These are phyloP conservation scores for Drosophila bifasciata DNA, from an alignment of 1,140 invertebrate species.

Conservation along the genomic window DNA sequence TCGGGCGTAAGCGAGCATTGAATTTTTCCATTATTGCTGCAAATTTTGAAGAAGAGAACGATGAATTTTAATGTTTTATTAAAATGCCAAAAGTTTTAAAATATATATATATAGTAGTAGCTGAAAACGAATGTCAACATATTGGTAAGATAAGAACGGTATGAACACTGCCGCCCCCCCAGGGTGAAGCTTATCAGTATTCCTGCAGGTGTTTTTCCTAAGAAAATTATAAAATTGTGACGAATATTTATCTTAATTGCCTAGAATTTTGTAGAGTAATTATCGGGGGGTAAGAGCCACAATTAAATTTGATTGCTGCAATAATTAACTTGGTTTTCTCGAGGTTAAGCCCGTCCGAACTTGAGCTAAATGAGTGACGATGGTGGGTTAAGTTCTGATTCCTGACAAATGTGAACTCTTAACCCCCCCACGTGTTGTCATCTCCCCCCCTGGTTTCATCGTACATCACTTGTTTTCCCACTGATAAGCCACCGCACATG, in stretches of 20 bases:
- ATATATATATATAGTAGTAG: constrained; percentile 10
- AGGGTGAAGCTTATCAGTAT: too few species aligned
- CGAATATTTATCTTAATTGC: constrained; percentile 2
- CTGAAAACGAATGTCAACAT: constrained; percentile 33
- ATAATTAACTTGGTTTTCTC: constrained; percentile 22
- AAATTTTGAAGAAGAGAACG: constrained; percentile 39
- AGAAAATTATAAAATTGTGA: background rate
- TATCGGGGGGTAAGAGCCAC: constrained; percentile 7
- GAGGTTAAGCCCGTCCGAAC: constrained; percentile 15
- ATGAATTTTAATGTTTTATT: constrained; percentile 6
- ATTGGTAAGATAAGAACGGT: constrained; percentile 13
- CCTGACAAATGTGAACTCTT: constrained; percentile 25
- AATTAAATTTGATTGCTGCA: constrained; percentile 24
- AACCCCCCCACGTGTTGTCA: constrained; percentile 32
- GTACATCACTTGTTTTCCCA: constrained; percentile 30
- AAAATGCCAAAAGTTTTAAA: constrained; percentile 6
- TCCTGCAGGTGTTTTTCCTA: background rate
- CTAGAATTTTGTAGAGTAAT: constrained; percentile 10
- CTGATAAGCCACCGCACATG: constrained; percentile 38
- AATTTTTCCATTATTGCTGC: constrained; percentile 47
- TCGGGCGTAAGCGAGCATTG: constrained; percentile 54
- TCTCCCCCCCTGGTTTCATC: constrained; percentile 22
- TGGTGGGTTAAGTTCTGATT: background rate
- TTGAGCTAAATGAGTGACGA: constrained; percentile 14
- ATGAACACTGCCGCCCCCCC: too few species aligned